Conservation (phyloP, 2,888 invertebrate species). For the Chesias legatella region DNA sequence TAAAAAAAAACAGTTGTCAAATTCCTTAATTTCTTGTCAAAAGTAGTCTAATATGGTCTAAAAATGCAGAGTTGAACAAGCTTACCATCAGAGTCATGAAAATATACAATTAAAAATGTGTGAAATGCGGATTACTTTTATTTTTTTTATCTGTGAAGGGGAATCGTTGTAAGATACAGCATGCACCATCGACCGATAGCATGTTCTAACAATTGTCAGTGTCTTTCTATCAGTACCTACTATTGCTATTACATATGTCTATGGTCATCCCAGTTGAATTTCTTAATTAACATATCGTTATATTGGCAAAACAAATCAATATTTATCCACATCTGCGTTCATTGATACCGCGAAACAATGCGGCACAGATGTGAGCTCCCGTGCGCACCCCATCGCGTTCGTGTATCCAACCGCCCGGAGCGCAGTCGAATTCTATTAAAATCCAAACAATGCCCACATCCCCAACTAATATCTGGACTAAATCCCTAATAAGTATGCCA, state of each 20-base stretch:
- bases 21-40: too few species aligned
- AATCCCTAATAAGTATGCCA: slow-evolving; percentile 81
- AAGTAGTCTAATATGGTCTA: too few species aligned
- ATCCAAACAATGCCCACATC: slow-evolving; percentile 77
- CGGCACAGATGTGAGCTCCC: slow-evolving; percentile 48
- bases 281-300: slow-evolving; percentile 1
- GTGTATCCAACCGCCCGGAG: slow-evolving; percentile 71
- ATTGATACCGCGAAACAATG: slow-evolving; percentile 43
- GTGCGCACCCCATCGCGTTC: slow-evolving; percentile 33
- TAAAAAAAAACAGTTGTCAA: too few species aligned
- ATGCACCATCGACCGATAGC: too few species aligned
- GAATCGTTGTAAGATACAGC: too few species aligned
- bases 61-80: slow-evolving; percentile 9
- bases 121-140: too few species aligned
- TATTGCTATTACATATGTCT: too few species aligned
- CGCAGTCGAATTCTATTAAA: slow-evolving; percentile 76
- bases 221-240: too few species aligned
- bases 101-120: too few species aligned
- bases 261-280: too few species aligned
- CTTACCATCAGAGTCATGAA: slow-evolving; percentile 1
- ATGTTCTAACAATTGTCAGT: too few species aligned
- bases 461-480: slow-evolving; percentile 81
- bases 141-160: too few species aligned
- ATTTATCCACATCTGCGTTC: slow-evolving; percentile 31
- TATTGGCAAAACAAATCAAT: slow-evolving; percentile 27